These are phyloP conservation scores for Lagopus leucura DNA, from an alignment of 2,113 vertebrate genomes.

Conservation along the genomic window DNA sequence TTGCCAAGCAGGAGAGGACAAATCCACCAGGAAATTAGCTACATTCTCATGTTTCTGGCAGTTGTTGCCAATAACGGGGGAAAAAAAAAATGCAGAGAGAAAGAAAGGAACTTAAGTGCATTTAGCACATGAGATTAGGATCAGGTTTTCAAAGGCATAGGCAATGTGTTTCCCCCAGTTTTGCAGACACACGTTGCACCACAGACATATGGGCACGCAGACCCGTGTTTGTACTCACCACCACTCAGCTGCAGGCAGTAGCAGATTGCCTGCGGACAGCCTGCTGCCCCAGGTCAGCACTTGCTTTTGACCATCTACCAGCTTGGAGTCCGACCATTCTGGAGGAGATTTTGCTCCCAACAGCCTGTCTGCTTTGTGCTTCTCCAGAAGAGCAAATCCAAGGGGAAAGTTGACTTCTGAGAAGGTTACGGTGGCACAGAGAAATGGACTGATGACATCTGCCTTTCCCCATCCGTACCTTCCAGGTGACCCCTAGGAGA, in stretches of 20 bases:
- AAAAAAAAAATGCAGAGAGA: background rate
- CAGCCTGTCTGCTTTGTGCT: background rate
- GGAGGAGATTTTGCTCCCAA: background rate
- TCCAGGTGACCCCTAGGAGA: background rate
- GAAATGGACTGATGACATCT: background rate
- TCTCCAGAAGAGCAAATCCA: background rate
- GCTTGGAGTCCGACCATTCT: background rate
- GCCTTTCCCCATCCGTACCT: background rate
- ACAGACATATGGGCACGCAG: background rate
- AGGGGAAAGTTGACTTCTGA: background rate
- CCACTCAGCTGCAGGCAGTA: fast-evolving
- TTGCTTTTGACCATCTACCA: background rate
- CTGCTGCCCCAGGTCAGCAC: background rate
- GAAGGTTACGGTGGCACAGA: background rate
- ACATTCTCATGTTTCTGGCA: constrained; percentile 28
- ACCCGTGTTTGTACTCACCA: background rate
- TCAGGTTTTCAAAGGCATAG: constrained; percentile 8
- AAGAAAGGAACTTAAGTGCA: background rate
- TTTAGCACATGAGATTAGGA: constrained; percentile 7
- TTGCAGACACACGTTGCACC: background rate
- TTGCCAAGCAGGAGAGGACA: background rate
- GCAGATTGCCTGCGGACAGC: fast-evolving
- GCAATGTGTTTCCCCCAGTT: background rate
- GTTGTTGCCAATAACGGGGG: background rate
- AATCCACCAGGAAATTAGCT: constrained; percentile 35